Evolutionary conservation across 1,140 invertebrate genomes (phyloP), one percentile per base, ranked within the genome.

Genomic region (Nilaparvata lugens): DNA sequence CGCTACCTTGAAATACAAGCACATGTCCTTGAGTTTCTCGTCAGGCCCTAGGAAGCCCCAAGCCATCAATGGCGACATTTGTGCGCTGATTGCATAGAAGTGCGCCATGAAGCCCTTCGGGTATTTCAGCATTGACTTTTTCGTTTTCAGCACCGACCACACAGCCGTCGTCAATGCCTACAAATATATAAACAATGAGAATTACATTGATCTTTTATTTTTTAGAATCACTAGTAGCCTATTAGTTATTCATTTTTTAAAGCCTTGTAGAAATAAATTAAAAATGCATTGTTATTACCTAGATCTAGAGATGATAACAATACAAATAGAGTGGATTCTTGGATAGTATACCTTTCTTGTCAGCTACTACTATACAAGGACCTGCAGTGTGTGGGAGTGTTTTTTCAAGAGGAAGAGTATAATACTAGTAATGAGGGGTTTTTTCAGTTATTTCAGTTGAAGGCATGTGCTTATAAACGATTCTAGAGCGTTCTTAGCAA

Each of bases 41-140:
- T 95, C 86, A 0, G 95, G 91, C 0, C 96, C 96, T 24, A 98
- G 77, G 74, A 98, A 98, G 13, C 95, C 96, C 94, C 95, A 98
- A 0, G 94, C 93, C 64, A 99, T 80, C 13, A 96, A 82, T 1
- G 96, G 95, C 56, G 89, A 92, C 53, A 97, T 81, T 72, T 96
- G 91, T 71, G 98, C 95, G 0, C 93, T 93, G 68, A 99, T 89
- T 6, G 85, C 84, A 73, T 98, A 98, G 77, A 98, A 98, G 72
- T 95, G 93, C 5, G 91, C 81, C 79, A 97, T 91, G 75, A 98
- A 99, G 1, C 95, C 95, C 74, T 93, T 84, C 9, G 89, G 85
- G 73, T 87, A 90, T 74, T 92, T 91, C 0, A 98, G 76, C 81
- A 93, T 87, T 65, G 91, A 81, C 66, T 91, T 80, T 73, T 98